Percentiles rank a stretch among this genome's conserved stretches.
Conservation (phyloP, 2,888 invertebrate species). For the Thymelicus lineola region DNA sequence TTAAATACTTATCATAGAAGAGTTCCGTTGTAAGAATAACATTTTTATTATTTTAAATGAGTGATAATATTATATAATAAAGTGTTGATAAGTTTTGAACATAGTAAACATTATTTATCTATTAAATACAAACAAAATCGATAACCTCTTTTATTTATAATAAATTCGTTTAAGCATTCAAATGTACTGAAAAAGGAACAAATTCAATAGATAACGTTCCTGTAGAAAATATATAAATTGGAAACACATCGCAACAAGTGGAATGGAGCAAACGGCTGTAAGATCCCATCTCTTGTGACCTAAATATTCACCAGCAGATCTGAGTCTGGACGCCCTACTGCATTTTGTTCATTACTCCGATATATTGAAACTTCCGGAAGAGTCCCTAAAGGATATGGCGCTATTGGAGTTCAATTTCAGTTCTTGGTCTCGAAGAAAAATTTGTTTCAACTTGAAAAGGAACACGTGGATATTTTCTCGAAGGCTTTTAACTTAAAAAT, state of each 20-base stretch:
- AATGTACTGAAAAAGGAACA: not conserved
- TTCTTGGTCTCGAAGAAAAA: constrained; percentile 9
- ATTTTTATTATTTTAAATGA: too few relatives aligned
- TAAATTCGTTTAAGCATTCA: not conserved
- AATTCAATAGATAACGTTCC: not conserved
- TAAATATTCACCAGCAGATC: constrained; percentile 32
- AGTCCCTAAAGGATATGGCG: constrained; percentile 33
- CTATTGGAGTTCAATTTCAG: constrained; percentile 33
- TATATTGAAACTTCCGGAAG: constrained; percentile 35
- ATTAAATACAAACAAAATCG: too few relatives aligned
- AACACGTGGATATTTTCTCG: constrained; percentile 1
- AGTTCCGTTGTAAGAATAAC: too few relatives aligned
- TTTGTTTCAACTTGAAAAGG: constrained; percentile 6
- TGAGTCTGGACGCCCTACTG: constrained; percentile 12
- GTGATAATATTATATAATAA: too few relatives aligned
- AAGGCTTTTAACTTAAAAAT: not conserved
- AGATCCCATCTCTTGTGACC: constrained; percentile 32
- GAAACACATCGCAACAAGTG: constrained; percentile 37
- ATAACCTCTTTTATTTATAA: too few relatives aligned
- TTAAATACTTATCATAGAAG: too few relatives aligned
- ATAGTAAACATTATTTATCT: too few relatives aligned
- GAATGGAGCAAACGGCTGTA: constrained; percentile 19
- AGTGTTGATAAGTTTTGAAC: too few relatives aligned
- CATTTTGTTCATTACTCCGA: constrained; percentile 33
- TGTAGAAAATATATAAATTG: constrained; percentile 34